Conservation (phyloP, 2,113 vertebrate species). For the Onychostoma macrolepis region DNA sequence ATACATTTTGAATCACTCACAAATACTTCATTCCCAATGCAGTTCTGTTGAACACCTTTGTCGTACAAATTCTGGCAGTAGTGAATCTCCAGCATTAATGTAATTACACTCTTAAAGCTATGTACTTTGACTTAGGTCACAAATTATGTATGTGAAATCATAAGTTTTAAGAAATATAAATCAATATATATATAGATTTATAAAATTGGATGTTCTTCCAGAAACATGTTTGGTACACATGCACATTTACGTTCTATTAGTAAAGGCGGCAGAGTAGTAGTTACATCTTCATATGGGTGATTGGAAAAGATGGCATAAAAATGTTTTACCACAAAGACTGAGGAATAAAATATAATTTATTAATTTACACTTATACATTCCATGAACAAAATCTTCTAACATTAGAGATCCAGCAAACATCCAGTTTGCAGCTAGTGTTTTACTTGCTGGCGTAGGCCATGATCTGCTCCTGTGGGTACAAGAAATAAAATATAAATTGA, state of each 20-base stretch:
- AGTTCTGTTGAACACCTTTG: neutral
- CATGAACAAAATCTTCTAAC: constrained; percentile 46
- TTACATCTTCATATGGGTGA: neutral
- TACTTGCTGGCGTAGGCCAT: constrained; percentile 93
- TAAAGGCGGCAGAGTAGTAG: neutral
- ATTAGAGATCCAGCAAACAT: constrained; percentile 29
- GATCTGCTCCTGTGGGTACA: constrained; percentile 87
- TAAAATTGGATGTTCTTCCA: neutral
- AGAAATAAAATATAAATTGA: constrained; percentile 45
- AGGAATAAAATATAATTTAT: constrained; percentile 73
- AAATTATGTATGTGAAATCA: neutral
- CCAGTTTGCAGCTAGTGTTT: constrained; percentile 53
- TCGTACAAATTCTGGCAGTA: neutral
- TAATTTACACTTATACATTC: constrained; percentile 66
- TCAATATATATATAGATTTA: neutral
- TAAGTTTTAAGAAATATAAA: neutral
- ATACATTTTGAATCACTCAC: neutral
- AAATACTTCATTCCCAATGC: neutral
- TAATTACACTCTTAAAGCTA: neutral
- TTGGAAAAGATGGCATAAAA: neutral
- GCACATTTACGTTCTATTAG: neutral
- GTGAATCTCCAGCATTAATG: neutral
- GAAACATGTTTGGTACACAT: neutral
- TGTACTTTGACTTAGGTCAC: neutral
- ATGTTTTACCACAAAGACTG: neutral